phyloP scores from a whole-genome alignment of 2,888 invertebrate genomes.

The Pimpla rufipes region DNA sequence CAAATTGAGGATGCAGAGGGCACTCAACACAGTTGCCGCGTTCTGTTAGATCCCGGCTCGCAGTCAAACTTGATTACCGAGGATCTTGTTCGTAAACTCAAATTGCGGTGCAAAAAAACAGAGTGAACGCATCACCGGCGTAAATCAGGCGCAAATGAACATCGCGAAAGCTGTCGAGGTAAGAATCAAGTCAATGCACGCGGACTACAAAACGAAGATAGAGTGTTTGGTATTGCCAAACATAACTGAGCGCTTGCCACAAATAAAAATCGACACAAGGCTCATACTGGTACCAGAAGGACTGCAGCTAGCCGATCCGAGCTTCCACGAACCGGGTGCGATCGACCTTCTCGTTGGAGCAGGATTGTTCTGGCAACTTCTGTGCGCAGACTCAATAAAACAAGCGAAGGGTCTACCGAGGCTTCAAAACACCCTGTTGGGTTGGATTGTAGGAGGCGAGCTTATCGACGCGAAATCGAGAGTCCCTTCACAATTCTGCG shows the following conservation, averaged over 20 bases:
- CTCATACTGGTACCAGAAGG: slow-evolving; percentile 49
- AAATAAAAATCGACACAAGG: slow-evolving; percentile 43
- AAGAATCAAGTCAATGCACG: slow-evolving; percentile 55
- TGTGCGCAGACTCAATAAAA: slow-evolving; percentile 55
- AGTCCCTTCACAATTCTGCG: slow-evolving; percentile 21
- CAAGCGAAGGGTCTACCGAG: slow-evolving; percentile 28
- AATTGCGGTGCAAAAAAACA: slow-evolving; percentile 44
- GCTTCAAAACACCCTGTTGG: slow-evolving; percentile 57
- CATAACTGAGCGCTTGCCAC: slow-evolving; percentile 60
- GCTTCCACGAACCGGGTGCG: slow-evolving; percentile 55
- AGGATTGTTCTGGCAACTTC: slow-evolving; percentile 60
- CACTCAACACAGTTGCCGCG: slow-evolving; percentile 18
- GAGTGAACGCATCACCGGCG: slow-evolving; percentile 49
- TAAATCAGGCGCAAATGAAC: slow-evolving; percentile 45
- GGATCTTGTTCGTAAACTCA: slow-evolving; percentile 53
- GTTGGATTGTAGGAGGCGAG: slow-evolving; percentile 62
- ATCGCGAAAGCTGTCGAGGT: slow-evolving; percentile 27
- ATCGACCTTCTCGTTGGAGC: slow-evolving; percentile 60
- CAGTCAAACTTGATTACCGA: slow-evolving; percentile 66
- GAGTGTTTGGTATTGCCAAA: slow-evolving; percentile 63
- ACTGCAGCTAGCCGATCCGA: slow-evolving; percentile 60
- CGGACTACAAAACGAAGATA: slow-evolving; percentile 46
- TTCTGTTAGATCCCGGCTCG: slow-evolving; percentile 22
- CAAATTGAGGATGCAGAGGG: slow-evolving; percentile 58
- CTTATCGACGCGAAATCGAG: not conserved